A percentile compares a stretch with the other conserved stretches of the same genome.
Conservation (phyloP, 2,113 vertebrate species). For the Chaenogobius annularis region DNA sequence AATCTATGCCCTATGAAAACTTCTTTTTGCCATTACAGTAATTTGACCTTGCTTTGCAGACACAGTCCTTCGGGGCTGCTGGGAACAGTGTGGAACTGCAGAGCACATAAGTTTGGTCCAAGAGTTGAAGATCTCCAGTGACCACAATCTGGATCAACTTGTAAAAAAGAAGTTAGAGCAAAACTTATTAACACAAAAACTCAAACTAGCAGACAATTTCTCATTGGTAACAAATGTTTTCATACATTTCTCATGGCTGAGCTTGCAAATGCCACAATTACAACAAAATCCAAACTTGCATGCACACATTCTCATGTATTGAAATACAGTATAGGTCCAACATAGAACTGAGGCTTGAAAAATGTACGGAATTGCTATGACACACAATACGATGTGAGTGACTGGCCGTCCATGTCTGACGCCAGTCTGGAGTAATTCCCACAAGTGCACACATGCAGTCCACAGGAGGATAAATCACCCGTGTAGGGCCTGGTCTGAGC, state of each 20-base stretch:
- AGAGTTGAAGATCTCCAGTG: too few relatives aligned
- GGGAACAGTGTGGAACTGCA: too few relatives aligned
- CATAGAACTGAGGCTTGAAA: constrained; percentile 10
- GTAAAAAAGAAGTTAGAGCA: background rate
- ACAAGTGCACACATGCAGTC: constrained; percentile 56
- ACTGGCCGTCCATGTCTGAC: constrained; percentile 30
- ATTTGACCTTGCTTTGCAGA: background rate
- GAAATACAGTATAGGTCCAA: constrained; percentile 15
- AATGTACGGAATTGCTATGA: constrained; percentile 13
- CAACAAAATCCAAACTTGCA: background rate
- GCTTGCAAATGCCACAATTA: background rate
- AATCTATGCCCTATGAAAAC: too few relatives aligned
- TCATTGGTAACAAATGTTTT: background rate
- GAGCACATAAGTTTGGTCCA: too few relatives aligned
- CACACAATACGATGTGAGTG: constrained; percentile 2
- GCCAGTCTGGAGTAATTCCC: constrained; percentile 55
- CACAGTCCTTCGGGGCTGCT: too few relatives aligned
- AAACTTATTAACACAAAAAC: background rate
- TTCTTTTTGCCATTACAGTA: background rate
- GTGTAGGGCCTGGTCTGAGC: constrained; percentile 56
- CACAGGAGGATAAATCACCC: constrained; percentile 69
- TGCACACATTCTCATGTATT: background rate
- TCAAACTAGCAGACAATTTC: background rate
- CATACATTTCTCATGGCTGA: background rate
- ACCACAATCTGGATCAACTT: background rate